Evolutionary conservation across 1,140 invertebrate species (phyloP).

Genomic region (Odontomachus brunneus): DNA sequence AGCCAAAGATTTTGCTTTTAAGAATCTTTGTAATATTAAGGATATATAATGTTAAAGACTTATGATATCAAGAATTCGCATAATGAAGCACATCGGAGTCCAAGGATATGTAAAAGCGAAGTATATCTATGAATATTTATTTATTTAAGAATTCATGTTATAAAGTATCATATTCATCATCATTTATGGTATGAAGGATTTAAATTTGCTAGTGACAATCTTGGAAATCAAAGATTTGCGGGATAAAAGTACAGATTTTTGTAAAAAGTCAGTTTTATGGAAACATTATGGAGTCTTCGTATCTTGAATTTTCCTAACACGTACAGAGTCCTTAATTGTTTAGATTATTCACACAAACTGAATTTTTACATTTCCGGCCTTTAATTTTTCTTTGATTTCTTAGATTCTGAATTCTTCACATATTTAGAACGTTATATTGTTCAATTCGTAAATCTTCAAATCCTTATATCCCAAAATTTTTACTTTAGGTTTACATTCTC

Average conservation of each 20-base stretch:
- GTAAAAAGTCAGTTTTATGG: slow-evolving; percentile 7
- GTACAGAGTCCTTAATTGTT: not conserved
- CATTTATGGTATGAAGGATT: not conserved
- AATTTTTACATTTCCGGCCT: slow-evolving; percentile 15
- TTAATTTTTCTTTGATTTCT: slow-evolving; percentile 2
- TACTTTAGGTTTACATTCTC: not conserved
- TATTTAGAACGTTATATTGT: not conserved
- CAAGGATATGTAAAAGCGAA: slow-evolving; percentile 24
- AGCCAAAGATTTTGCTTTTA: slow-evolving; percentile 26
- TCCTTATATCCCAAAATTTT: slow-evolving; percentile 8
- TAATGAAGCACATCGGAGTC: slow-evolving; percentile 3
- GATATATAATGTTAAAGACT: not conserved
- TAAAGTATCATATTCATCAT: not conserved
- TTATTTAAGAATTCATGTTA: not conserved
- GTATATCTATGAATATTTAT: not conserved
- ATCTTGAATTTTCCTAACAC: not conserved
- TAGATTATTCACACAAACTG: not conserved
- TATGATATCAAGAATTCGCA: slow-evolving; percentile 2
- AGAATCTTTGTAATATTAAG: not conserved
- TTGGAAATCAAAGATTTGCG: not conserved
- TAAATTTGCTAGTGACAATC: not conserved
- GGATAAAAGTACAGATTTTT: not conserved
- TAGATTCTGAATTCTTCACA: slow-evolving; percentile 18
- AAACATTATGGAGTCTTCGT: not conserved
- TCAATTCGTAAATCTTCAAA: slow-evolving; percentile 15